Evolutionary conservation across 1,140 invertebrate genomes (phyloP), one percentile per base, ranked within the genome.

Genomic region (Drosophila busckii): DNA sequence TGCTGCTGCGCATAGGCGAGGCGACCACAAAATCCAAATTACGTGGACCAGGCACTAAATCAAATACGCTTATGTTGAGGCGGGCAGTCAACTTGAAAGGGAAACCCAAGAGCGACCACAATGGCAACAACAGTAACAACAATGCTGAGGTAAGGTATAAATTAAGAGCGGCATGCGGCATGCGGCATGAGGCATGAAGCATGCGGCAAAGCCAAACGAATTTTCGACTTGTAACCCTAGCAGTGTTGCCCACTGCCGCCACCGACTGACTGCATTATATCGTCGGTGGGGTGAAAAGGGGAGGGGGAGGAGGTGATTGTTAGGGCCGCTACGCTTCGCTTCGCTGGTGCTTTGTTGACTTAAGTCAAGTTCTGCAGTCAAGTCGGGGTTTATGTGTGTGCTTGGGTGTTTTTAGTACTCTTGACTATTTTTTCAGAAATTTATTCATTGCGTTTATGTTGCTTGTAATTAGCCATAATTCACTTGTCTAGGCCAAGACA

Each of bases 11-110:
- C n/a, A n/a, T n/a, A n/a, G 31, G 31, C 55, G 62, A 58, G 60
- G 68, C 59, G 44, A 83, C 75, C 75, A 82, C 75, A 80, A 80
- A n/a, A 80, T 80, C 75, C 83, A 82, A 80, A 82, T 83, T 80
- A 80, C 75, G 20, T 53, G 64, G 29, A 65, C 63, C 38, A 37
- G 56, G 69, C 73, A 73, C 68, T 80, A 82, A 80, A 80, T 80
- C 73, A 80, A 67, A 78, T 49, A 44, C 52, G 26, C 16, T 49
- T 45, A 64, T 54, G 69, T 52, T 16, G 13, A 17, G 10, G 29
- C 9, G 32, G 31, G 19, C 23, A 29, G 34, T 53, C 29, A 55
- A 54, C 38, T 70, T 55, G 63, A 64, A 71, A 56, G 63, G 63
- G 73, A 80, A 82, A 68, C 75, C 73, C 63, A 63, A 64, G 71